Evolutionary conservation across 2,113 vertebrate species (phyloP).

Genomic region (Eolophus roseicapilla): DNA sequence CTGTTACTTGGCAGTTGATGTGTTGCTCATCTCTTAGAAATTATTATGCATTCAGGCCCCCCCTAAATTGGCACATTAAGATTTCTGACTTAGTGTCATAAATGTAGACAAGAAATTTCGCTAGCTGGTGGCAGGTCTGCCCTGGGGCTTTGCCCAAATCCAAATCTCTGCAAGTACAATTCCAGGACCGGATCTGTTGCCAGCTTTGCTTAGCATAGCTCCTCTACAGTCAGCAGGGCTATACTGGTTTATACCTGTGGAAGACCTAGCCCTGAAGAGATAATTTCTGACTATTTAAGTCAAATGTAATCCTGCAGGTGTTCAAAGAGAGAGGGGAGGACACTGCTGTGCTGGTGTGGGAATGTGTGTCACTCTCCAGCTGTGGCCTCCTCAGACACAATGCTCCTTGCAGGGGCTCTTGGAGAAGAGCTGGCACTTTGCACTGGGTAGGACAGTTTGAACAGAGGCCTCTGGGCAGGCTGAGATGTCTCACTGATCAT

Average conservation of each 20-base stretch:
- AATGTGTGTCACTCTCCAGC: background rate
- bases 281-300: background rate
- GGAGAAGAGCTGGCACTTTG: background rate
- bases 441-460: background rate
- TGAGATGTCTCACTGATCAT: background rate
- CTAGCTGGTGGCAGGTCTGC: background rate
- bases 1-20: background rate
- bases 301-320: background rate
- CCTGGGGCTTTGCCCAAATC: background rate
- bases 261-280: background rate
- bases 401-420: background rate
- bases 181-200: background rate
- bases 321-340: background rate
- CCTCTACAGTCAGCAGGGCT: background rate
- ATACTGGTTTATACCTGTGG: background rate
- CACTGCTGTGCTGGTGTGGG: background rate
- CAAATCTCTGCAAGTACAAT: background rate
- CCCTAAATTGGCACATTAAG: slow-evolving; percentile 35
- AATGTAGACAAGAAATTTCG: background rate
- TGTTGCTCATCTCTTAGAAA: background rate
- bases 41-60: slow-evolving; percentile 10
- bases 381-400: background rate
- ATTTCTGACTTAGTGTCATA: slow-evolving; percentile 12
- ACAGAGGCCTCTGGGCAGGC: background rate
- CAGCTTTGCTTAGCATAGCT: background rate